Percentiles rank a stretch among this genome's conserved stretches.
phyloP scores from a whole-genome alignment of 2,113 vertebrate species.

The Spilogale gracilis region DNA sequence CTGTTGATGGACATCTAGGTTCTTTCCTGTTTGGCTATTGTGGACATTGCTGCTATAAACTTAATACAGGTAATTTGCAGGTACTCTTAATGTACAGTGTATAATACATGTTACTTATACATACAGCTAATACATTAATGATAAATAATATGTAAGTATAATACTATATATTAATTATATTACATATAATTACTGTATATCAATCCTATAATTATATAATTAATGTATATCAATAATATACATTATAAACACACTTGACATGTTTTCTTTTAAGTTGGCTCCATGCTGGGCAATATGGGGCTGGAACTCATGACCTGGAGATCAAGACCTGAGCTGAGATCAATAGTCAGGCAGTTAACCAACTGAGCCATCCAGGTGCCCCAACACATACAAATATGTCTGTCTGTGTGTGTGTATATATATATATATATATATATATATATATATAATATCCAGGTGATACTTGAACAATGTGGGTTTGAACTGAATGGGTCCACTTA shows the following conservation, averaged over 20 bases:
- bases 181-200: not conserved
- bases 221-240: not conserved
- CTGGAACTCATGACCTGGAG: not conserved
- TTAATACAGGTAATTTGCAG: constrained; percentile 19
- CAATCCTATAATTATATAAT: not conserved
- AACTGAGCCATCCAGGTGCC: not conserved
- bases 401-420: not conserved
- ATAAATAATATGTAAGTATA: not conserved
- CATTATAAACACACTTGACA: not conserved
- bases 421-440: not conserved
- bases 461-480: not conserved
- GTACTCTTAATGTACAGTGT: not conserved
- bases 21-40: too few relatives aligned
- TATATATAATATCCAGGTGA: not conserved
- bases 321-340: not conserved
- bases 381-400: not conserved
- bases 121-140: not conserved
- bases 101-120: not conserved
- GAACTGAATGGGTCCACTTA: not conserved
- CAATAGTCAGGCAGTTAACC: not conserved
- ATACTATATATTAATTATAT: not conserved
- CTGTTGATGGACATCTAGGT: too few relatives aligned
- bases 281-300: not conserved
- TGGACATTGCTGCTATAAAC: too few relatives aligned
- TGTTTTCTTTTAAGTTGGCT: not conserved